A percentile compares a stretch with the other conserved stretches of the same genome.
Evolutionary conservation across 2,888 invertebrate species (phyloP).

Genomic region (Globia sparganii): DNA sequence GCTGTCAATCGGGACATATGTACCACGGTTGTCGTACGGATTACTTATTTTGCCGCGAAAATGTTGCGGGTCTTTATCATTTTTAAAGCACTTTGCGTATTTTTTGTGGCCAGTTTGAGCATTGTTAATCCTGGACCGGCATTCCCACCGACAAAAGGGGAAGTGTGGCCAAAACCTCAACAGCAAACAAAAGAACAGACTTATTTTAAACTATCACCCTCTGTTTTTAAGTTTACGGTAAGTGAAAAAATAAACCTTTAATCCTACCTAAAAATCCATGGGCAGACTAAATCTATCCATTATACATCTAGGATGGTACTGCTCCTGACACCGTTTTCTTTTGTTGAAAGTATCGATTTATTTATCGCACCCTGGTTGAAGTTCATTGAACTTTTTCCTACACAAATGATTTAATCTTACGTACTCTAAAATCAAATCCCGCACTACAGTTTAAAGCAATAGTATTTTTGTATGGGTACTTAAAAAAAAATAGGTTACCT

Average conservation of each 20-base stretch:
- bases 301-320: neutral
- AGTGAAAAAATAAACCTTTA: conserved; percentile 57
- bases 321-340: neutral
- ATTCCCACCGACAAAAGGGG: conserved; percentile 84
- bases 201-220: conserved; percentile 86
- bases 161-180: conserved; percentile 93
- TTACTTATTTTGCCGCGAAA: conserved; percentile 55
- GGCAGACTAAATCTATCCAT: neutral
- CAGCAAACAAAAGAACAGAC: conserved; percentile 82
- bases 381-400: conserved; percentile 22
- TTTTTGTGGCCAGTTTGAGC: conserved; percentile 54
- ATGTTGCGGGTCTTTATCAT: conserved; percentile 67
- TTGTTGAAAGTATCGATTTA: conserved; percentile 70
- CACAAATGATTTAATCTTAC: neutral
- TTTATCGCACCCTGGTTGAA: conserved; percentile 13
- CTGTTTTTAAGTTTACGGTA: conserved; percentile 88
- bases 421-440: no score
- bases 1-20: conserved; percentile 49
- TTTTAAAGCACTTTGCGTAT: conserved; percentile 47
- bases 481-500: no score
- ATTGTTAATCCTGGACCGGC: conserved; percentile 67
- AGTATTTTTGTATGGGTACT: no score
- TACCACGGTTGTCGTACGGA: conserved; percentile 21
- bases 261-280: neutral
- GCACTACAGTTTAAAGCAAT: no score